Evolutionary conservation across 1,140 invertebrate species (phyloP).

Genomic region (Tetraneura akinire): DNA sequence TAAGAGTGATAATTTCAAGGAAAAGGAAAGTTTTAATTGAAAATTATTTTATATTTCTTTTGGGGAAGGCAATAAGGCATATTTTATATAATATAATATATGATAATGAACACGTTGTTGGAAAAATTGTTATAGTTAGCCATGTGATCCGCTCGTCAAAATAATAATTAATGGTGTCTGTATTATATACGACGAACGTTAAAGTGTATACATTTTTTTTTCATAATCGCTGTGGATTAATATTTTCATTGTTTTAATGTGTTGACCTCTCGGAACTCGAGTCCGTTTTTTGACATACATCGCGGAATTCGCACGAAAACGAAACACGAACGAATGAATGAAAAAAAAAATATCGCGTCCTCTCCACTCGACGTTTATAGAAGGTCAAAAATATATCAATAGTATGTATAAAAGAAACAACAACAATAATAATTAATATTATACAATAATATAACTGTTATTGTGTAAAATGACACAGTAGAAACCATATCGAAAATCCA

Average conservation of each 20-base stretch:
- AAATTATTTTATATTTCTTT: too few relatives aligned
- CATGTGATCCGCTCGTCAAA: neutral
- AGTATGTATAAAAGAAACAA: conserved; percentile 1
- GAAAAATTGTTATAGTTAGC: too few relatives aligned
- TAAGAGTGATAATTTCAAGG: too few relatives aligned
- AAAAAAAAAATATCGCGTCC: neutral
- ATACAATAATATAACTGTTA: neutral
- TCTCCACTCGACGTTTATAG: neutral
- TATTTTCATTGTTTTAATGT: conserved; percentile 22
- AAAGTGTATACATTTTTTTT: neutral
- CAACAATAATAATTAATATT: too few relatives aligned
- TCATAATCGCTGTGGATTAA: neutral
- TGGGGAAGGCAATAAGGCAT: too few relatives aligned
- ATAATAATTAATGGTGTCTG: neutral
- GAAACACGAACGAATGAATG: neutral
- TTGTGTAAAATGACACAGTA: too few relatives aligned
- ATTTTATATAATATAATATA: too few relatives aligned
- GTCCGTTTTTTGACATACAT: neutral
- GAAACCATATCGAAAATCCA: neutral
- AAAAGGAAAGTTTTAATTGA: too few relatives aligned
- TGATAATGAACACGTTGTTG: neutral
- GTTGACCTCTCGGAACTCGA: neutral
- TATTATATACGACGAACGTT: too few relatives aligned
- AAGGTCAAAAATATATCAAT: neutral
- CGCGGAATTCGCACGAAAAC: neutral